Base-by-base conservation (phyloP, 2,888 invertebrate genomes). In the Nomada goodeniana region DNA sequence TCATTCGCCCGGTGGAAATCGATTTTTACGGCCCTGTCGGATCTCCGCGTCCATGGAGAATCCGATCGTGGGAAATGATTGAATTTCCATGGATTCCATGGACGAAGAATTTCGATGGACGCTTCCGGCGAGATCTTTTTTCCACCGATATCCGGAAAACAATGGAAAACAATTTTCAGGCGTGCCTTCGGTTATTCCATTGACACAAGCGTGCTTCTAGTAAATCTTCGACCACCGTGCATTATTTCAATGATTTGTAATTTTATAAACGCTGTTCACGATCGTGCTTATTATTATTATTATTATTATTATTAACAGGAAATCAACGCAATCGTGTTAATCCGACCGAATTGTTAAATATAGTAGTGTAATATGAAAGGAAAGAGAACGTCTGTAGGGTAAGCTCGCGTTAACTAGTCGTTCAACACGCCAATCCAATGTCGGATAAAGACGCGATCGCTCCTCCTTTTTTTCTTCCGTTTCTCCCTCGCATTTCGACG, bases 391-490 rank as follows among this genome's bases (percentile, higher is more conserved):
- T 74, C 71, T 65, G 71, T 76, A 74, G 68, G 76, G 82, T 74
- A 76, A 85, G 57, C 78, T 52, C 13, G 63, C 69, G 75, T 81
- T 75, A 68, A 72, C 75, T 72, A 26, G 60, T 36, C 52, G 68
- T 77, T 76, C 42, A 26, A 50, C 71, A 52, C 76, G 76, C 80
- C 77, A 86, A 77, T 36, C n/a, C 53, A 36, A 36, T 10, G 61
- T 23, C 26, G 42, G 84, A 84, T 86, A 86, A 83, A 68, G 80
- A 75, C 23, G 36, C 29, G 57, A 52, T 61, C 20, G 68, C 36
- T 36, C 36, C 36, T 7, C 64, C 68, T 71, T 61, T 50, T 61
- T 53, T 53, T 7, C 53, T 0, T n/a, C 20, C 20, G 5, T 20
- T 26, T 57, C 26, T 57, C 47, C 15, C 15, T 9, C 36, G 0